phyloP scores from a whole-genome alignment of 2,888 invertebrate species.

The Xestia xanthographa region DNA sequence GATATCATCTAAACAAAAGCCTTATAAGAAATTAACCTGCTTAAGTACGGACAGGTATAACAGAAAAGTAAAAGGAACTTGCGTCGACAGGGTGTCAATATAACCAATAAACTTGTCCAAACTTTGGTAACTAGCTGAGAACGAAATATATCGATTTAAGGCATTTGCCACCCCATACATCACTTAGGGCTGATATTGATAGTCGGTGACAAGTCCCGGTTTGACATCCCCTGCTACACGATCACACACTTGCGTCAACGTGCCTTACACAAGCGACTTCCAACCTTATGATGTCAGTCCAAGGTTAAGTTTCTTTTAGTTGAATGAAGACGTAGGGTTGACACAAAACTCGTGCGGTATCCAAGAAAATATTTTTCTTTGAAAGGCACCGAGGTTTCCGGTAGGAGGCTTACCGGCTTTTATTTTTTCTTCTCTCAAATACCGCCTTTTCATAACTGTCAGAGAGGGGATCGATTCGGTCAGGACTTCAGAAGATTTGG shows the following conservation, averaged over 20 bases:
- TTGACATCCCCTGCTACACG: conserved; percentile 80
- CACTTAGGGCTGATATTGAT: conserved; percentile 88
- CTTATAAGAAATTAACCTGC: neutral
- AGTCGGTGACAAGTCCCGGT: conserved; percentile 85
- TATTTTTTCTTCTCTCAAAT: conserved; percentile 80
- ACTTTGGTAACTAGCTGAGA: conserved; percentile 86
- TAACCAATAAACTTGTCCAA: conserved; percentile 84
- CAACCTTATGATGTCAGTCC: conserved; percentile 63
- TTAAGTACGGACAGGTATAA: neutral
- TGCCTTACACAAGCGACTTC: conserved; percentile 21
- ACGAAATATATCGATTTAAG: conserved; percentile 88
- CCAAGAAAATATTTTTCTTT: conserved; percentile 85
- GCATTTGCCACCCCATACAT: conserved; percentile 87
- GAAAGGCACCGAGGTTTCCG: conserved; percentile 84
- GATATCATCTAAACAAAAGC: neutral
- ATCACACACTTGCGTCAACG: conserved; percentile 55
- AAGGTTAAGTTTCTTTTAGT: conserved; percentile 56
- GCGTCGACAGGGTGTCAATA: conserved; percentile 83
- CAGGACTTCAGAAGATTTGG: conserved; percentile 76
- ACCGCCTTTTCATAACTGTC: conserved; percentile 88
- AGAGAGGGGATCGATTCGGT: conserved; percentile 77
- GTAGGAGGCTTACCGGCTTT: conserved; percentile 80
- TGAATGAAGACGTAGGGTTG: conserved; percentile 66
- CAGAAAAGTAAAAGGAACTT: conserved; percentile 63
- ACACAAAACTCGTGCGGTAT: conserved; percentile 80